Conservation (phyloP, 2,888 invertebrate genomes). For the Arctia plantaginis region DNA sequence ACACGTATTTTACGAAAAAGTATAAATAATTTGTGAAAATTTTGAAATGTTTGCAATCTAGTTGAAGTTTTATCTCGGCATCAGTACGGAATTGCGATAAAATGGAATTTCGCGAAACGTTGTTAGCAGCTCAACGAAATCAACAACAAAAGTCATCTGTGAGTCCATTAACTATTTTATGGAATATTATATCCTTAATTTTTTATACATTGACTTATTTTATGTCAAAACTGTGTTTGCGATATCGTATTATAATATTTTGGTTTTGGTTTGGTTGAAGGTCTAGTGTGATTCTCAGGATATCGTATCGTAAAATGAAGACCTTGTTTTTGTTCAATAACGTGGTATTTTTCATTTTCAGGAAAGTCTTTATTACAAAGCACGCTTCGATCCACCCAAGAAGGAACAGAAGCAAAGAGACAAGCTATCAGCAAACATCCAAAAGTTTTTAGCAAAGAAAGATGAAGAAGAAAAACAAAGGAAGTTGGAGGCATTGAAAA, state of each 20-base stretch:
- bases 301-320: neutral
- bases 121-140: slow-evolving; percentile 82
- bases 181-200: slow-evolving; percentile 47
- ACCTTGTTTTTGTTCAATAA: slow-evolving; percentile 10
- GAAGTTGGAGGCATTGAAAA: slow-evolving; percentile 87
- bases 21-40: slow-evolving; percentile 74
- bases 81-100: slow-evolving; percentile 41
- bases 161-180: slow-evolving; percentile 62
- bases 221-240: slow-evolving; percentile 7
- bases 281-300: neutral
- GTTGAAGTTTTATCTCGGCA: slow-evolving; percentile 37
- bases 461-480: slow-evolving; percentile 92
- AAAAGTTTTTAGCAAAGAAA: slow-evolving; percentile 93
- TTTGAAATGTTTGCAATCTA: slow-evolving; percentile 54
- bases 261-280: neutral
- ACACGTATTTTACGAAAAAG: slow-evolving; percentile 81
- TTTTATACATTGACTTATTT: slow-evolving; percentile 25
- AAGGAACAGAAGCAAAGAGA: slow-evolving; percentile 90
- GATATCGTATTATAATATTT: slow-evolving; percentile 4
- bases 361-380: slow-evolving; percentile 89
- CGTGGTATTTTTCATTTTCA: slow-evolving; percentile 46
- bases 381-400: slow-evolving; percentile 93
- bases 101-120: slow-evolving; percentile 84
- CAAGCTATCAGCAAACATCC: slow-evolving; percentile 91
- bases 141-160: slow-evolving; percentile 86